Evolutionary conservation across 2,888 invertebrate genomes (phyloP).

Genomic region (Ectemnius cavifrons): DNA sequence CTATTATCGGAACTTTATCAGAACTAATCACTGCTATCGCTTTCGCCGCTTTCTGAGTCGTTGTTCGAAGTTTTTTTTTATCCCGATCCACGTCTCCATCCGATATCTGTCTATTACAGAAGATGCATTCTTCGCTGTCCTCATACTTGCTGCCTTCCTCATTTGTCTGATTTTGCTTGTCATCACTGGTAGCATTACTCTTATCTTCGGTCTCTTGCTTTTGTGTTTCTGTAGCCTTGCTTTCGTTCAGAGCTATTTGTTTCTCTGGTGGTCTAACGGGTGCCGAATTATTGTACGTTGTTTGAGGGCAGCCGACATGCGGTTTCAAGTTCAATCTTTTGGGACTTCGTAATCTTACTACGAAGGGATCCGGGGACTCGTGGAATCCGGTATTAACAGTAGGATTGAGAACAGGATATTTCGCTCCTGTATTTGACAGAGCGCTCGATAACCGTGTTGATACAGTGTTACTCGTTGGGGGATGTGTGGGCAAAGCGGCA

Average conservation of each 20-base stretch:
- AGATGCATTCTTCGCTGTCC: neutral
- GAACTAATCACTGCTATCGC: neutral
- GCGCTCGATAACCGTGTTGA: constrained; percentile 8
- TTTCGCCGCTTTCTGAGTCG: neutral
- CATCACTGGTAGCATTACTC: neutral
- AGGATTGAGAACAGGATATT: no score
- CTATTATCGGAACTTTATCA: neutral
- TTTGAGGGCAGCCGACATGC: constrained; percentile 65
- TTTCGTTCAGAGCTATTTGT: neutral
- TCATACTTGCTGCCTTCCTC: neutral
- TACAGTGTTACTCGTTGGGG: constrained; percentile 37
- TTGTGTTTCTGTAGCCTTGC: constrained; percentile 9
- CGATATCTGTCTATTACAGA: neutral
- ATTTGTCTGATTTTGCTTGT: neutral
- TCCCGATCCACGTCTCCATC: neutral
- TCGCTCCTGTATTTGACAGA: constrained; percentile 27
- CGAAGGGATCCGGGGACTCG: constrained; percentile 70
- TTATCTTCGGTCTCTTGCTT: constrained; percentile 14
- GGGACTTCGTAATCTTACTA: constrained; percentile 56
- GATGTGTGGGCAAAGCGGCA: constrained; percentile 27
- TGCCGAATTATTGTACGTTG: constrained; percentile 50
- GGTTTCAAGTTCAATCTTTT: constrained; percentile 67
- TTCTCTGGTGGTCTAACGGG: neutral
- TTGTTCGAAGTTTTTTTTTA: neutral
- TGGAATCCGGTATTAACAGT: neutral